phyloP scores from a whole-genome alignment of 2,888 invertebrate genomes.

The Cerastoderma edule region DNA sequence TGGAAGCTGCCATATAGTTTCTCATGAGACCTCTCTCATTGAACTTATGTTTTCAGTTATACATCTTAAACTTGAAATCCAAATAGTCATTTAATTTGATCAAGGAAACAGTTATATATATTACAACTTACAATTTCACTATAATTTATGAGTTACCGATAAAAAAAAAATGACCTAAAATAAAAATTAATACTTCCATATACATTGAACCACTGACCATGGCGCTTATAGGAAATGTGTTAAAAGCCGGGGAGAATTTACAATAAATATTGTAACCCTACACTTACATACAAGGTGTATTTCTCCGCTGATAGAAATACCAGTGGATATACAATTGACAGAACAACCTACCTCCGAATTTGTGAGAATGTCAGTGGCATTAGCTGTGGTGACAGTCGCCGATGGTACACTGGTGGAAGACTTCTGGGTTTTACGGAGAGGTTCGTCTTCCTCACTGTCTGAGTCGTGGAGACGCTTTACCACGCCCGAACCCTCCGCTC shows the following conservation, averaged over 20 bases:
- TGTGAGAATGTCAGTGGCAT: constrained; percentile 74
- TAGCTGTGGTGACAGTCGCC: constrained; percentile 30
- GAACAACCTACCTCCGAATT: constrained; percentile 9
- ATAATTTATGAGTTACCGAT: too few relatives aligned
- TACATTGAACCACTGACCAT: neutral
- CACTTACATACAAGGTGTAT: neutral
- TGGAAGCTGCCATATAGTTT: too few relatives aligned
- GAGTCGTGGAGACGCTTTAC: constrained; percentile 79
- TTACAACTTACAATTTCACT: too few relatives aligned
- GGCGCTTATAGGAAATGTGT: too few relatives aligned
- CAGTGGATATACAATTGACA: neutral
- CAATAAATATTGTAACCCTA: too few relatives aligned
- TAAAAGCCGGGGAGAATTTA: too few relatives aligned
- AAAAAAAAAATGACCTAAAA: too few relatives aligned
- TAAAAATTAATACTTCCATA: neutral
- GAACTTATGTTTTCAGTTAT: too few relatives aligned
- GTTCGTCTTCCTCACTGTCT: constrained; percentile 71
- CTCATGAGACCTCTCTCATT: too few relatives aligned
- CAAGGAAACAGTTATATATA: too few relatives aligned
- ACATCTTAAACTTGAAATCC: too few relatives aligned
- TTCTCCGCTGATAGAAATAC: neutral
- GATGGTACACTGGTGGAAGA: constrained; percentile 29
- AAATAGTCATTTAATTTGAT: too few relatives aligned
- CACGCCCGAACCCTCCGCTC: constrained; percentile 67
- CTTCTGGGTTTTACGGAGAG: constrained; percentile 16